Percentiles rank a stretch among this genome's conserved stretches.
phyloP scores from a whole-genome alignment of 2,888 invertebrate genomes.

The Furcula furcula region DNA sequence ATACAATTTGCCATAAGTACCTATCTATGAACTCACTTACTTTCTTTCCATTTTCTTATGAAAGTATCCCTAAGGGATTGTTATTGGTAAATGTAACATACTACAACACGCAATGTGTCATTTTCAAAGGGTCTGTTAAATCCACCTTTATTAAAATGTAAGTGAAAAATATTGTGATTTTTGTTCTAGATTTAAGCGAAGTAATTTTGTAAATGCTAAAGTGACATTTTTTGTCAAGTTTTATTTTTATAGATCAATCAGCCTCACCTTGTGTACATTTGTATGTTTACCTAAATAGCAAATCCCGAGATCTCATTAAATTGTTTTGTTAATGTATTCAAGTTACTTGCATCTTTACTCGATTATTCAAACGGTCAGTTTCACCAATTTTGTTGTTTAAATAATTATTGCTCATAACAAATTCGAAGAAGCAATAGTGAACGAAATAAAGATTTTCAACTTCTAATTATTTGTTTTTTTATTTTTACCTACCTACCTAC shows the following conservation, averaged over 20 bases:
- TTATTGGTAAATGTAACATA: too few relatives aligned
- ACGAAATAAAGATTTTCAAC: constrained; percentile 31
- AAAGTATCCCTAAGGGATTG: too few relatives aligned
- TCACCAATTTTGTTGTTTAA: constrained; percentile 9
- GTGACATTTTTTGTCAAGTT: constrained; percentile 11
- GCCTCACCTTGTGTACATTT: constrained; percentile 12
- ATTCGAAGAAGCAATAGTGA: constrained; percentile 14
- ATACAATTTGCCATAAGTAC: constrained; percentile 4
- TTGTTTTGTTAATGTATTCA: constrained; percentile 10
- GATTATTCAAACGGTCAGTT: too few relatives aligned
- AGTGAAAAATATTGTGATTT: constrained; percentile 47
- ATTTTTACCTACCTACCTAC: too few relatives aligned
- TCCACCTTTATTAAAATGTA: too few relatives aligned
- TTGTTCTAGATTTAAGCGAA: constrained; percentile 40
- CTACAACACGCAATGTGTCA: too few relatives aligned
- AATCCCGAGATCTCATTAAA: constrained; percentile 19
- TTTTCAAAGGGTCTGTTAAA: too few relatives aligned
- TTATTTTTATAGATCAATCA: constrained; percentile 26
- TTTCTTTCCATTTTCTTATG: too few relatives aligned
- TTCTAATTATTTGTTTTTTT: constrained; percentile 19
- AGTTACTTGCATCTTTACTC: too few relatives aligned
- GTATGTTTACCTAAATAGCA: constrained; percentile 10
- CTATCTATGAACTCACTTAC: too few relatives aligned
- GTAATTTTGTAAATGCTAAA: constrained; percentile 21
- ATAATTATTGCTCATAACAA: constrained; percentile 14